phyloP scores from a whole-genome alignment of 1,140 invertebrate genomes.

The Bactericera cockerelli region DNA sequence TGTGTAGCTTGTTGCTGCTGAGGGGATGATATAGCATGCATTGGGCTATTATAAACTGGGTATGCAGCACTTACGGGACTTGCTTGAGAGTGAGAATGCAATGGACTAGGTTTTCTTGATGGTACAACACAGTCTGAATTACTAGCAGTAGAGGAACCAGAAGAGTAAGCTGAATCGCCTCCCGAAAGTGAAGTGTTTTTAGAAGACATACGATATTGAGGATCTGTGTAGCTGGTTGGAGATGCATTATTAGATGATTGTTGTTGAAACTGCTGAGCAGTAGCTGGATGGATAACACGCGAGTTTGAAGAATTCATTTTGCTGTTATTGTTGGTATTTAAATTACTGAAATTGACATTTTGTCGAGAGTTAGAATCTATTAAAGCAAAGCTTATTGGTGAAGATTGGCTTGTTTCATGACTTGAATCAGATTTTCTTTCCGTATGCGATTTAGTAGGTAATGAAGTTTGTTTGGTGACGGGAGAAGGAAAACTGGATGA shows the following conservation, averaged over 20 bases:
- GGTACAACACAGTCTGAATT: conserved; percentile 48
- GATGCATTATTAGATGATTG: conserved; percentile 26
- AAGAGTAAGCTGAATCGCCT: conserved; percentile 43
- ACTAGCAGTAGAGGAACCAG: conserved; percentile 39
- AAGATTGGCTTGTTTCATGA: conserved; percentile 45
- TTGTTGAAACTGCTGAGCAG: conserved; percentile 27
- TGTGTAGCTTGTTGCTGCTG: conserved; percentile 34
- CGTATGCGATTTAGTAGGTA: conserved; percentile 41
- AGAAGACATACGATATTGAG: not conserved
- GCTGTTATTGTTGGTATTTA: conserved; percentile 30
- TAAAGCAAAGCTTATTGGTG: conserved; percentile 56
- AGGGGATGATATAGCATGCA: conserved; percentile 52
- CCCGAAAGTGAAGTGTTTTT: not conserved
- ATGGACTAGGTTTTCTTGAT: conserved; percentile 46
- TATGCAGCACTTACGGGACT: conserved; percentile 47
- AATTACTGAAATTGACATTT: conserved; percentile 26
- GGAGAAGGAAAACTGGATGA: conserved; percentile 34
- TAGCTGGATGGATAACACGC: conserved; percentile 26
- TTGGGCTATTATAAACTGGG: conserved; percentile 59
- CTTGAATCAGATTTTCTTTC: conserved; percentile 35
- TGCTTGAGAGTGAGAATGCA: conserved; percentile 46
- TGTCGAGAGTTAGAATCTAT: conserved; percentile 39
- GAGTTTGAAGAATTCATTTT: conserved; percentile 5
- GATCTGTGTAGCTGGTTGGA: conserved; percentile 18
- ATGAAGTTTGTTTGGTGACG: conserved; percentile 30